These are phyloP conservation scores for Perdita meconis DNA, from an alignment of 2,888 invertebrate species.

Conservation along the genomic window DNA sequence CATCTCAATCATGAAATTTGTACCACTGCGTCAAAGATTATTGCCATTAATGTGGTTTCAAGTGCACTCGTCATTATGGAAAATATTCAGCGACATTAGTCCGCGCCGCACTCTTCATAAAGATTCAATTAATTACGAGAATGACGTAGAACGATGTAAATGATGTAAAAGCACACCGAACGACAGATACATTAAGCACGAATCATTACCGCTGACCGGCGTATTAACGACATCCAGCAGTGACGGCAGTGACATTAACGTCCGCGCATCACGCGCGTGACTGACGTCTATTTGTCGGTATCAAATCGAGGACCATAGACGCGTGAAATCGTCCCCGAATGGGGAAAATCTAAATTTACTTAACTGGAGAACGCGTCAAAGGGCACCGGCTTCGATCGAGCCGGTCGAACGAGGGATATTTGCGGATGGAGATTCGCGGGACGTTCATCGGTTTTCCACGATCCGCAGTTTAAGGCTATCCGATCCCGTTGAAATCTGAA, in stretches of 20 bases:
- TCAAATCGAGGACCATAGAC: slow-evolving; percentile 23
- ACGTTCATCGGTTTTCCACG: slow-evolving; percentile 5
- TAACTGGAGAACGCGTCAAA: slow-evolving; percentile 12
- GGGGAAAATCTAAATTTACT: slow-evolving; percentile 41
- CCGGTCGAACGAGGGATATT: slow-evolving; percentile 13
- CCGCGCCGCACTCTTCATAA: not conserved
- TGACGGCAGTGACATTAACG: not conserved
- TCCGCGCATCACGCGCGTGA: not conserved
- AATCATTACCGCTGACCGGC: not conserved
- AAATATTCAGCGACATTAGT: too few relatives aligned
- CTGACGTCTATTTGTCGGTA: slow-evolving; percentile 15
- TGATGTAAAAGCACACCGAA: not conserved
- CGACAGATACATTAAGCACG: not conserved
- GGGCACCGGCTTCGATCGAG: slow-evolving; percentile 23
- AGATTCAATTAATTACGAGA: not conserved
- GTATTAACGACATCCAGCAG: not conserved
- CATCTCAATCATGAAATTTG: too few relatives aligned
- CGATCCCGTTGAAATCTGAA: slow-evolving; percentile 7
- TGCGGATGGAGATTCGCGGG: slow-evolving; percentile 24
- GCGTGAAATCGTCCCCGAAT: slow-evolving; percentile 26
- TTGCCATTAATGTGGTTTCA: too few relatives aligned
- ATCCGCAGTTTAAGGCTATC: slow-evolving; percentile 8
- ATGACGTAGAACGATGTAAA: too few relatives aligned
- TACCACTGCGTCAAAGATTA: not conserved
- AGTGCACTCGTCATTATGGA: too few relatives aligned